phyloP scores from a whole-genome alignment of 2,888 invertebrate species.

The Malthinus seriepunctatus region DNA sequence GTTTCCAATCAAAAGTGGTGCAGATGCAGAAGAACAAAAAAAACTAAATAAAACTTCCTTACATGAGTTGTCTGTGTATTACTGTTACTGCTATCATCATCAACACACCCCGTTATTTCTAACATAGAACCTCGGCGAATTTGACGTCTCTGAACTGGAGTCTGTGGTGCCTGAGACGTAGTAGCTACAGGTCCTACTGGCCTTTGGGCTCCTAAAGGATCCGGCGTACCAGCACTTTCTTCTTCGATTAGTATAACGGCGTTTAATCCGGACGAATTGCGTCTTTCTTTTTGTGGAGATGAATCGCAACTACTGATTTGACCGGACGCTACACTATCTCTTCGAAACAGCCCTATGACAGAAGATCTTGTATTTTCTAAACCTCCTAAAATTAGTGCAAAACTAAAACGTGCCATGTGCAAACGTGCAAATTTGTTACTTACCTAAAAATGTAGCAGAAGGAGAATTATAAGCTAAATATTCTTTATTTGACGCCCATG shows the following conservation, averaged over 20 bases:
- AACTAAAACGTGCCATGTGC: no score
- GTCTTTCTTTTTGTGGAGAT: slow-evolving; percentile 51
- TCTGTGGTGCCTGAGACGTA: slow-evolving; percentile 64
- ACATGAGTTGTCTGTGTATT: slow-evolving; percentile 43
- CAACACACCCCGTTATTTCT: slow-evolving; percentile 75
- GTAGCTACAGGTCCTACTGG: slow-evolving; percentile 42
- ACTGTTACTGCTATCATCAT: slow-evolving; percentile 41
- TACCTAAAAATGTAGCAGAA: slow-evolving; percentile 89
- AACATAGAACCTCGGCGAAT: slow-evolving; percentile 80
- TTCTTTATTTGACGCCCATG: slow-evolving; percentile 95
- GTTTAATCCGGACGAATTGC: slow-evolving; percentile 46
- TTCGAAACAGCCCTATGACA: slow-evolving; percentile 86
- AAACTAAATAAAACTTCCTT: slow-evolving; percentile 42
- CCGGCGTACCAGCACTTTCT: slow-evolving; percentile 46
- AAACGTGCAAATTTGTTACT: slow-evolving; percentile 27
- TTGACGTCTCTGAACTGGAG: slow-evolving; percentile 68
- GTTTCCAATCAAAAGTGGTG: slow-evolving; percentile 24
- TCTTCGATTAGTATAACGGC: slow-evolving; percentile 66
- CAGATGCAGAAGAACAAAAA: slow-evolving; percentile 25
- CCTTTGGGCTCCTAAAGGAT: slow-evolving; percentile 47
- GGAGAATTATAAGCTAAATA: slow-evolving; percentile 91
- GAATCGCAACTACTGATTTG: slow-evolving; percentile 52
- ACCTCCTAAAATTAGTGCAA: slow-evolving; percentile 63
- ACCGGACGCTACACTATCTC: slow-evolving; percentile 78
- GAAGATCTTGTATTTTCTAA: slow-evolving; percentile 88